phyloP scores from a whole-genome alignment of 2,113 vertebrate species.

The Gymnarchus niloticus region DNA sequence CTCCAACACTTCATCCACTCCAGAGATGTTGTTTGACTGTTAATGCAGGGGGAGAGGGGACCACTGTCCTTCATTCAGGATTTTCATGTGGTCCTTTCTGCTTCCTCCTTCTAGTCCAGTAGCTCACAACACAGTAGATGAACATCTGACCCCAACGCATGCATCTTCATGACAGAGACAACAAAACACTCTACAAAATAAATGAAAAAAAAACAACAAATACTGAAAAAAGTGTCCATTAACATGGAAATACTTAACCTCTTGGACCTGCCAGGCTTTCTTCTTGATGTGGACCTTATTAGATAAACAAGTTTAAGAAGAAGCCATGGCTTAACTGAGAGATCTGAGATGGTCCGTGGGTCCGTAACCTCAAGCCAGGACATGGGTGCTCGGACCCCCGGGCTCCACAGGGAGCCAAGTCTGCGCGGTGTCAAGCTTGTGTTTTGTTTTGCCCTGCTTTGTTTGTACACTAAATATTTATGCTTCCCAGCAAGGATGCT shows the following conservation, averaged over 20 bases:
- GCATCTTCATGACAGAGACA: not conserved
- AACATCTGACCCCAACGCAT: not conserved
- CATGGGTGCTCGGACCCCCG: not conserved
- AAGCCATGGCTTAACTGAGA: not conserved
- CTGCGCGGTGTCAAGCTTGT: conserved; percentile 23
- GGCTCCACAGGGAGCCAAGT: not conserved
- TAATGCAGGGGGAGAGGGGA: not conserved
- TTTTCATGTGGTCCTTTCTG: not conserved
- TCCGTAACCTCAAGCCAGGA: conserved; percentile 12
- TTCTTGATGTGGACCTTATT: not conserved
- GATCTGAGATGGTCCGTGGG: not conserved
- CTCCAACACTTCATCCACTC: not conserved
- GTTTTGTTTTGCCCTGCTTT: conserved; percentile 32
- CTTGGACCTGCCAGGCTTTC: not conserved
- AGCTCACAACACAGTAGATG: not conserved
- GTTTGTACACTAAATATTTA: conserved; percentile 44
- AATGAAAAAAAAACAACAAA: conserved; percentile 12
- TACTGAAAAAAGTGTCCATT: not conserved
- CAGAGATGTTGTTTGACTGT: not conserved
- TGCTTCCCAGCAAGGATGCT: conserved; percentile 33
- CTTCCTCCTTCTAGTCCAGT: not conserved
- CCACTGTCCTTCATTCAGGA: not conserved
- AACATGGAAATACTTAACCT: not conserved
- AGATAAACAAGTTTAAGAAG: not conserved
- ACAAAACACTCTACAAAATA: not conserved